phyloP scores from a whole-genome alignment of 2,888 invertebrate species.

The Apodemia hepburni region DNA sequence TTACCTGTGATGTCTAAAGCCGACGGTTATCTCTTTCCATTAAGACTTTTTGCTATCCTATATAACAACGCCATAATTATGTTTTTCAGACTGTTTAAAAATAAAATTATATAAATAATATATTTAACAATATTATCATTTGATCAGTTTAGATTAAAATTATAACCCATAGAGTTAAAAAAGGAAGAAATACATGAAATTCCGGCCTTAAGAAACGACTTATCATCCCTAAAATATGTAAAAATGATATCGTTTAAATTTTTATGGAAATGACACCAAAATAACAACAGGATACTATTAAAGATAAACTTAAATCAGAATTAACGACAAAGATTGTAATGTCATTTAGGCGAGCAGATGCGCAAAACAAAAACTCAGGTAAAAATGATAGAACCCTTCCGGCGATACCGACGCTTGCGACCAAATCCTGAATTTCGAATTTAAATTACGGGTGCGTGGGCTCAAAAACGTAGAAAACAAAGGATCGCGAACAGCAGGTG shows the following conservation, averaged over 20 bases:
- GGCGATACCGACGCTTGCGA: conserved; percentile 74
- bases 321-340: conserved; percentile 60
- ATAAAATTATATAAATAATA: too few species aligned
- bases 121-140: too few species aligned
- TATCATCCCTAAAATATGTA: background rate
- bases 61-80: too few species aligned
- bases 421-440: conserved; percentile 71
- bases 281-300: conserved; percentile 40
- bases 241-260: conserved; percentile 13
- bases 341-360: conserved; percentile 70
- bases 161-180: too few species aligned
- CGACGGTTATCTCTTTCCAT: too few species aligned
- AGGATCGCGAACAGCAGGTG: conserved; percentile 76
- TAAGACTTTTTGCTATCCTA: too few species aligned
- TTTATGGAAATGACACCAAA: conserved; percentile 35
- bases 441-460: conserved; percentile 69
- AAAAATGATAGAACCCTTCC: conserved; percentile 72
- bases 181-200: too few species aligned
- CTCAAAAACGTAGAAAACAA: conserved; percentile 67
- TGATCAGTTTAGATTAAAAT: too few species aligned
- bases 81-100: too few species aligned
- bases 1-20: too few species aligned
- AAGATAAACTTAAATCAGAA: conserved; percentile 43
- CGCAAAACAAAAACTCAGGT: conserved; percentile 73
- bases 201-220: too few species aligned